Conservation (phyloP, 2,113 vertebrate genomes). For the Gobiocypris rarus region DNA sequence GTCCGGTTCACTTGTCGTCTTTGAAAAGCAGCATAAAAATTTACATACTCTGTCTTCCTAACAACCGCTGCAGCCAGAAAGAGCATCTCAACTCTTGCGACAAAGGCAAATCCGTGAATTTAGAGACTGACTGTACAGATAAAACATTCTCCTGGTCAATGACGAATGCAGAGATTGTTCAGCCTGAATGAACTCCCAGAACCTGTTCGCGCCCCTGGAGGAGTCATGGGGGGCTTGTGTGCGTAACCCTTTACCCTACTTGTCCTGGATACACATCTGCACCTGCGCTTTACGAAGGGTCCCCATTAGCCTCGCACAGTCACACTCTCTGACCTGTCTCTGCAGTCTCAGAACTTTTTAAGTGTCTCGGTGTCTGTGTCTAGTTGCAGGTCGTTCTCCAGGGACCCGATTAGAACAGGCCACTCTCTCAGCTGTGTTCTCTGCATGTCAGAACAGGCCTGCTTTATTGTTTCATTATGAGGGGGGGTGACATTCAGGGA, state of each 20-base stretch:
- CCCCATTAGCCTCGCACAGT: conserved; percentile 50
- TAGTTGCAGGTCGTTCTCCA: conserved; percentile 58
- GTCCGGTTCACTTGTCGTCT: conserved; percentile 37
- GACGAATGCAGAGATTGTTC: conserved; percentile 35
- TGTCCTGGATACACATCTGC: conserved; percentile 62
- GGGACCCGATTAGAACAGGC: conserved; percentile 72
- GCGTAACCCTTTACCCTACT: conserved; percentile 2
- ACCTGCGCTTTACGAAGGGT: conserved; percentile 66
- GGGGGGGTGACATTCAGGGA: conserved; percentile 72
- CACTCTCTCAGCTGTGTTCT: conserved; percentile 74
- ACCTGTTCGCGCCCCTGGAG: conserved; percentile 47
- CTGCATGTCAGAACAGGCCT: conserved; percentile 71
- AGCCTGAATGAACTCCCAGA: conserved; percentile 46
- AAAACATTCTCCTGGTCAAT: conserved; percentile 38
- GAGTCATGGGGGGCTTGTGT: conserved; percentile 26
- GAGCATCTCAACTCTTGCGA: conserved; percentile 9
- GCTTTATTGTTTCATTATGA: conserved; percentile 79
- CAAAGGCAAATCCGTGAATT: conserved; percentile 18
- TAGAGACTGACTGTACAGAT: background rate
- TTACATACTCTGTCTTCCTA: conserved; percentile 52
- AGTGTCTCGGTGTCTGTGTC: conserved; percentile 56
- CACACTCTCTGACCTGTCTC: conserved; percentile 33
- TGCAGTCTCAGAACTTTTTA: conserved; percentile 67
- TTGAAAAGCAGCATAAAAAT: conserved; percentile 50
- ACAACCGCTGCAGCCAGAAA: conserved; percentile 17